Conservation (phyloP, 2,113 vertebrate species). For the Nanorana parkeri region DNA sequence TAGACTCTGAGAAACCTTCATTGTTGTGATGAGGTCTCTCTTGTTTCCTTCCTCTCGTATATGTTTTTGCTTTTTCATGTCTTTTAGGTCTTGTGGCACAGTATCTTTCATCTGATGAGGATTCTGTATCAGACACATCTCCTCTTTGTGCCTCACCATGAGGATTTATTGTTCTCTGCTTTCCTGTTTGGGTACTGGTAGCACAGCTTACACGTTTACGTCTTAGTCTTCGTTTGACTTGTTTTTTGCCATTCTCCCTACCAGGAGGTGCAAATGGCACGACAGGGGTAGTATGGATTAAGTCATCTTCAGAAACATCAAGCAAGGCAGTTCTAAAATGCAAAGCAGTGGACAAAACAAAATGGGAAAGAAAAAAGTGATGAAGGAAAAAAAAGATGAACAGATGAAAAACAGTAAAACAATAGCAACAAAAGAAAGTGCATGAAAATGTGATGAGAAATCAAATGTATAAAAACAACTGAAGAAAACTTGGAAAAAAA, state of each 20-base stretch:
- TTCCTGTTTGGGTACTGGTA: conserved; percentile 67
- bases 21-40: conserved; percentile 66
- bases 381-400: conserved; percentile 46
- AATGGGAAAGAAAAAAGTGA: conserved; percentile 69
- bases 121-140: conserved; percentile 65
- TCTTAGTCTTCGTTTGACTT: conserved; percentile 81
- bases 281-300: conserved; percentile 73
- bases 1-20: conserved; percentile 59
- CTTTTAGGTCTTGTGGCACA: conserved; percentile 83
- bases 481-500: conserved; percentile 59
- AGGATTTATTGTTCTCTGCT: conserved; percentile 62
- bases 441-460: conserved; percentile 61
- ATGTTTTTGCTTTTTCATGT: conserved; percentile 76
- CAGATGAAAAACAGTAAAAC: conserved; percentile 62
- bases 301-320: conserved; percentile 81
- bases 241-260: conserved; percentile 78
- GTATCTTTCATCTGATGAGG: conserved; percentile 78
- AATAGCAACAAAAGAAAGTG: conserved; percentile 62
- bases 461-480: background rate
- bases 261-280: conserved; percentile 72
- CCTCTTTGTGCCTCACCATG: background rate
- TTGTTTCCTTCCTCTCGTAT: conserved; percentile 72
- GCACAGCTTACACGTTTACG: conserved; percentile 73
- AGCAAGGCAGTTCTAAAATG: conserved; percentile 76
- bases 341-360: conserved; percentile 68